Percentiles rank a stretch among this genome's conserved stretches.
Conservation (phyloP, 2,113 vertebrate species). For the Ursus arctos region DNA sequence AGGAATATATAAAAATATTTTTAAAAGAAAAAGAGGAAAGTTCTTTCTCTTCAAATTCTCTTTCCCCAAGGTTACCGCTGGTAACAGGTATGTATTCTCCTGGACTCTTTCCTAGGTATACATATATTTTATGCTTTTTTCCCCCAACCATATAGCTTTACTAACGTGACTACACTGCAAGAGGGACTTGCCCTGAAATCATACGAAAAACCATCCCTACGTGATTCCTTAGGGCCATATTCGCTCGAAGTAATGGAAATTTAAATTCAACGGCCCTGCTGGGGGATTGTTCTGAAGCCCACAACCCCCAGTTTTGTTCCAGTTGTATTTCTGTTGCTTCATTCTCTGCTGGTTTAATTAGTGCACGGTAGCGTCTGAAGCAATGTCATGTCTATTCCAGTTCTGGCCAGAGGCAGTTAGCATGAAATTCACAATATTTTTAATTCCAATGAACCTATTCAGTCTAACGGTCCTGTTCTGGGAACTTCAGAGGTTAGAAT, state of each 20-base stretch:
- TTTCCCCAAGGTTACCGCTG: background rate
- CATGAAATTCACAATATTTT: conserved; percentile 61
- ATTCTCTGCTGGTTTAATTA: conserved; percentile 70
- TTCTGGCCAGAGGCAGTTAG: conserved; percentile 50
- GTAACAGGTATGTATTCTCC: background rate
- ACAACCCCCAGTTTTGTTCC: conserved; percentile 5
- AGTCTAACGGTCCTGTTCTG: background rate
- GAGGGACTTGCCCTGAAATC: conserved; percentile 41
- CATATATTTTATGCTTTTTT: background rate
- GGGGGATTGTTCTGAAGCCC: conserved; percentile 43
- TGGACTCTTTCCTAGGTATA: background rate
- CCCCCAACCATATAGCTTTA: conserved; percentile 24
- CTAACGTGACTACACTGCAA: conserved; percentile 28
- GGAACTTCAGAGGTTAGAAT: background rate
- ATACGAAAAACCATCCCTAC: conserved; percentile 52
- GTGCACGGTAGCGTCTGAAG: conserved; percentile 1
- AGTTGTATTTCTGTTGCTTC: conserved; percentile 46
- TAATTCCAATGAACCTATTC: conserved; percentile 56
- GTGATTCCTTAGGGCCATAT: conserved; percentile 54
- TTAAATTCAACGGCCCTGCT: conserved; percentile 47
- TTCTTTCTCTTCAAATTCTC: conserved; percentile 21
- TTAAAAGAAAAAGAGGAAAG: background rate
- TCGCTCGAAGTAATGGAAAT: conserved; percentile 72
- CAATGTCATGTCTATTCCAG: conserved; percentile 37
- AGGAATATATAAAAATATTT: background rate